Conservation (phyloP, 1,140 invertebrate species). For the Aporrectodea caliginosa region DNA sequence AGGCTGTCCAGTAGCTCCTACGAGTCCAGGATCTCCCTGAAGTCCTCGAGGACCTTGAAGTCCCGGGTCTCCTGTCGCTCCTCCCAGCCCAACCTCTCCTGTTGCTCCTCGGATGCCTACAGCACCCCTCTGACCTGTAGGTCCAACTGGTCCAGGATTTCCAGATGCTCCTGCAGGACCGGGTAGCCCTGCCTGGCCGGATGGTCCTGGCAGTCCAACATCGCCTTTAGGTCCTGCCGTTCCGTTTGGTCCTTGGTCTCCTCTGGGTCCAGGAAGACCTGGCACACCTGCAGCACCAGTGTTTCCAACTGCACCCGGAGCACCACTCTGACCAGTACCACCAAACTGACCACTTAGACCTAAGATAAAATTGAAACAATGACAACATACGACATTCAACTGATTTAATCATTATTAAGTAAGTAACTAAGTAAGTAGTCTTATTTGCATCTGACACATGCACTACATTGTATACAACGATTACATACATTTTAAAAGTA, state of each 20-base stretch:
- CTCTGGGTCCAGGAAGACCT: background rate
- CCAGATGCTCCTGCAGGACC: constrained; percentile 14
- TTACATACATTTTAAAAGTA: too few species aligned
- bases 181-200: constrained; percentile 57
- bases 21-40: background rate
- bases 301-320: background rate
- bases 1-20: background rate
- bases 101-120: constrained; percentile 25
- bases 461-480: too few species aligned
- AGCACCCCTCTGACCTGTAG: constrained; percentile 3
- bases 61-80: constrained; percentile 9
- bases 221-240: constrained; percentile 31
- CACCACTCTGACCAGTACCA: background rate
- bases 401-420: too few species aligned
- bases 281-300: background rate
- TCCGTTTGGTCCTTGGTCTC: constrained; percentile 17
- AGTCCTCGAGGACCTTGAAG: constrained; percentile 9
- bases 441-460: too few species aligned
- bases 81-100: constrained; percentile 1
- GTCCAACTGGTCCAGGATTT: background rate
- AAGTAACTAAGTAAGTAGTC: too few species aligned
- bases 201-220: constrained; percentile 37
- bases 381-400: background rate
- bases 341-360: background rate
- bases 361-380: too few species aligned